phyloP scores from a whole-genome alignment of 2,113 vertebrate genomes.

The Oryzias melastigma region DNA sequence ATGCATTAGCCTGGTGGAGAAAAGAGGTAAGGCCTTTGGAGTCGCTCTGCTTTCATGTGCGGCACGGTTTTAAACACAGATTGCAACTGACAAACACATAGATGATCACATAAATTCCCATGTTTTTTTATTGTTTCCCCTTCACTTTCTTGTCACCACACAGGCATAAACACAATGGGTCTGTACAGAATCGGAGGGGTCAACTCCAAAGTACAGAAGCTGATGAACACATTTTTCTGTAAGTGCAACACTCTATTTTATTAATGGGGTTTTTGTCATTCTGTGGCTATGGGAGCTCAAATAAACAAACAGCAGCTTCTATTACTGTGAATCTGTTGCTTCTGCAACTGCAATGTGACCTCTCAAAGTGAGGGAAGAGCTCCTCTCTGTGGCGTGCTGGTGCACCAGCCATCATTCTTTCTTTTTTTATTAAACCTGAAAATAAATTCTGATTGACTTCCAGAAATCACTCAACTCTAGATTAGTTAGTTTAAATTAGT shows the following conservation, averaged over 20 bases:
- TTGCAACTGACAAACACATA: slow-evolving; percentile 7
- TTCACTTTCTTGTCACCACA: neutral
- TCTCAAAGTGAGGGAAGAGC: slow-evolving; percentile 41
- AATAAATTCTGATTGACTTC: slow-evolving; percentile 25
- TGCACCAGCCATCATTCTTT: slow-evolving; percentile 27
- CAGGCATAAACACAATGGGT: slow-evolving; percentile 92
- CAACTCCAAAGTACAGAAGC: slow-evolving; percentile 97
- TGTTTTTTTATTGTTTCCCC: neutral
- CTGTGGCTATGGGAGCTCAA: too few species aligned
- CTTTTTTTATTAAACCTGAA: slow-evolving; percentile 21
- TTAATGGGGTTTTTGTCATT: too few species aligned
- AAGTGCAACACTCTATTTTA: slow-evolving; percentile 48
- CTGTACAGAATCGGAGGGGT: slow-evolving; percentile 98
- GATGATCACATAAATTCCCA: neutral
- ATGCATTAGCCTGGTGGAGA: slow-evolving; percentile 92
- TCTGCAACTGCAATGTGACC: neutral
- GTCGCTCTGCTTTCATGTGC: slow-evolving; percentile 23
- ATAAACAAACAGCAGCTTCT: neutral
- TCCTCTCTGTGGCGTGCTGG: slow-evolving; percentile 54
- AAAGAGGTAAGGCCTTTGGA: slow-evolving; percentile 76
- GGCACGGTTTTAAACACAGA: neutral
- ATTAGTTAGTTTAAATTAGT: neutral
- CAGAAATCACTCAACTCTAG: neutral
- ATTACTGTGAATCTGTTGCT: neutral
- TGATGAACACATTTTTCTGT: slow-evolving; percentile 97